Evolutionary conservation across 35 echinoderm and acorn worm genomes (phyloP), one percentile per base, ranked within the genome.

Genomic region (Apostichopus californicus): DNA sequence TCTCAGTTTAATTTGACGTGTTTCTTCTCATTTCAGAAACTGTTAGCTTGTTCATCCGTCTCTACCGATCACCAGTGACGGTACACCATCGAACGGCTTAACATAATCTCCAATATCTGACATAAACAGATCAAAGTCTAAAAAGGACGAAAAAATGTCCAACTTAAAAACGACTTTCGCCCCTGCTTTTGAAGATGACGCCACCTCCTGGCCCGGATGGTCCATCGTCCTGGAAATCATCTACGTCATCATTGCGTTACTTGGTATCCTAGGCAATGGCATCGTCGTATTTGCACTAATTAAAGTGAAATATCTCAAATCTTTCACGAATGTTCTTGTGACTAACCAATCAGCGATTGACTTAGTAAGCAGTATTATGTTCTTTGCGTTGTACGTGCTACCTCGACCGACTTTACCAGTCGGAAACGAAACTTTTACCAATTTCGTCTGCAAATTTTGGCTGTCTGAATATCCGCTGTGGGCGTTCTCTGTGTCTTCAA

Each of bases 391-490:
- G 6, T 97, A 93, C 86, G 93, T 90, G 6, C 23, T 94, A 20
- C 73, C 85, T 5, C 65, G 55, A 57, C 79, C 93, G 1, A 53
- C 61, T 17, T 68, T 81, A 54, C 61, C 79, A 8, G 13, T 34
- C 5, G 80, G 57, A 17, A 75, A 25, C 13, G n/a, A 71, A 7
- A 26, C 92, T 1, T 17, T 93, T 25, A 23, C 34, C 5, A 20
- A 79, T 1, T 93, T 99, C 17, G 15, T 96, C 1, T 96, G 97
- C 54, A 96, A 93, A 73, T 90, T 99, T 68, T 99, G 97, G 97
- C 55, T 80, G 9, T 96, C 95, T 12, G 95, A 94, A 63, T 99
- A 96, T 82, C 93, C 93, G 0, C 91, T 99, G 1, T 99, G 97
- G 97, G 88, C 95, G 5, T 89, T 94, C 57, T 94, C 93, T 5